Evolutionary conservation across 2,797 vertebrate species (phyloP), one percentile per base, ranked within the genome.

Genomic region (Gymnopithys bicolor): DNA sequence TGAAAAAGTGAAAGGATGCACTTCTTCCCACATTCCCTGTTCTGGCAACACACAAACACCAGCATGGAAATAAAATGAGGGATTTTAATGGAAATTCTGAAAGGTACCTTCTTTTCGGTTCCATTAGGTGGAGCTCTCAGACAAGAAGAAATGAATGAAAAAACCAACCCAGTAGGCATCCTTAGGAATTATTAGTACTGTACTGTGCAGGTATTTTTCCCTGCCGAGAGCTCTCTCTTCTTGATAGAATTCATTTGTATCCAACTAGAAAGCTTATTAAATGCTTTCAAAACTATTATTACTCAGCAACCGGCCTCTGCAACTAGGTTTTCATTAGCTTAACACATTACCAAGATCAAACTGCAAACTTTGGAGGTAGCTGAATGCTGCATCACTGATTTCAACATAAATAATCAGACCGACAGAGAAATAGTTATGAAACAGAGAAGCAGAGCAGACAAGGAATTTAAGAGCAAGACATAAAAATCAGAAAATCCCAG

Each of bases 81-180:
- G 19, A 32, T 74, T 83, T 53, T 41, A 82, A 48, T 6, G n/a
- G 52, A 46, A 80, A 85, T 73, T 28, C 37, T 45, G n/a, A 37
- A 59, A 39, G 13, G 18, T 30, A 14, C 10, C 32, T 89, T 84
- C 53, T 81, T 74, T 53, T 66, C 0, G 1, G 16, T 45, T 74
- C 97, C 97, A 16, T 90, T 95, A 96, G 97, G 94, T 97, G 97
- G 97, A 92, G 96, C 95, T 82, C 80, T 90, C 79, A 67, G 91
- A 95, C 75, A 96, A 93, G 82, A 81, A 69, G 63, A 95, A 92
- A 75, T 22, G 7, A 52, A 33, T 17, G 18, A 43, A 58, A 35
- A 48, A 33, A 22, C 4, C 17, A 84, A 49, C 13, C 14, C 76
- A 66, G 18, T 48, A 49, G 41, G 55, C 51, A 55, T 33, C 30